These are phyloP conservation scores for Corythoichthys intestinalis DNA, from an alignment of 2,113 vertebrate species.

Conservation along the genomic window DNA sequence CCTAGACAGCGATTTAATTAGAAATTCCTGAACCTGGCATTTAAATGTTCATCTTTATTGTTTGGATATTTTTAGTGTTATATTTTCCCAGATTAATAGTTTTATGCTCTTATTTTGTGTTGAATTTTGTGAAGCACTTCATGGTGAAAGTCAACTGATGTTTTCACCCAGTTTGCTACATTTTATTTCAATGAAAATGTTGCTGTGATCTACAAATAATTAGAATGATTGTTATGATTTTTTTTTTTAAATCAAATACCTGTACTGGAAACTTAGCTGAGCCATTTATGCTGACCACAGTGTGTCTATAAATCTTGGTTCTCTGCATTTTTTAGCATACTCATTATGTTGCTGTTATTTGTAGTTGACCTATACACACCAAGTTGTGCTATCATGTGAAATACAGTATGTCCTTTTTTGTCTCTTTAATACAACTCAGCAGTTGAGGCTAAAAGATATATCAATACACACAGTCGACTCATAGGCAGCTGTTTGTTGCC, in stretches of 20 bases:
- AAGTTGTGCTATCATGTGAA: slow-evolving; percentile 10
- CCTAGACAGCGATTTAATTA: background rate
- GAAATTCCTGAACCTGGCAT: background rate
- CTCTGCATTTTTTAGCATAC: slow-evolving; percentile 11
- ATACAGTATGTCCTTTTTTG: slow-evolving; percentile 9
- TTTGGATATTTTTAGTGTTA: background rate
- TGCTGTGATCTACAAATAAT: slow-evolving; percentile 39
- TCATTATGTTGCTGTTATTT: slow-evolving; percentile 10
- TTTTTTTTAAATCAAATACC: slow-evolving; percentile 45
- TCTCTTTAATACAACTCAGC: slow-evolving; percentile 8
- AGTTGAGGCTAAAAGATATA: slow-evolving; percentile 20
- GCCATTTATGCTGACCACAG: slow-evolving; percentile 64
- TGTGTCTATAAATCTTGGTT: slow-evolving; percentile 27
- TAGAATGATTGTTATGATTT: slow-evolving; percentile 41
- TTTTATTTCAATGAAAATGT: slow-evolving; percentile 20
- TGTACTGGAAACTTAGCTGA: slow-evolving; percentile 49
- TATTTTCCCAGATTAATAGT: background rate
- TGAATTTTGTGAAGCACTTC: slow-evolving; percentile 36
- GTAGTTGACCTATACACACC: slow-evolving; percentile 1
- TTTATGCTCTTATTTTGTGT: slow-evolving; percentile 8
- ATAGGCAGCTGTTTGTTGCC: background rate
- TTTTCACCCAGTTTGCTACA: slow-evolving; percentile 3
- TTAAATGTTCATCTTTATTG: slow-evolving; percentile 3
- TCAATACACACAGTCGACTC: background rate
- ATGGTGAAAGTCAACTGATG: slow-evolving; percentile 9